A percentile compares a stretch with the other conserved stretches of the same genome.
These are phyloP conservation scores for Wasmannia auropunctata DNA, from an alignment of 1,140 invertebrate genomes.

Conservation along the genomic window DNA sequence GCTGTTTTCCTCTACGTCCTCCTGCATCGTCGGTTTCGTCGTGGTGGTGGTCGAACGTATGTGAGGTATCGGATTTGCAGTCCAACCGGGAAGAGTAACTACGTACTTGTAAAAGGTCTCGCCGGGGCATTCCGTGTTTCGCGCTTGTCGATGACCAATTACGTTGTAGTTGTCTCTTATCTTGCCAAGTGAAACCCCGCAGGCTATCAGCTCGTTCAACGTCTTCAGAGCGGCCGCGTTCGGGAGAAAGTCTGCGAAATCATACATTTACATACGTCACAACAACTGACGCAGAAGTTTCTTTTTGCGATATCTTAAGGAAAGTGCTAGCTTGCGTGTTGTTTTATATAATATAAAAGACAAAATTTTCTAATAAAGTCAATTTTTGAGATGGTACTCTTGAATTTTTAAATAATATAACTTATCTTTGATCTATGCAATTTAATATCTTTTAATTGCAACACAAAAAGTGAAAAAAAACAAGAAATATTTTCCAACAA, in stretches of 20 bases:
- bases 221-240: constrained; percentile 82
- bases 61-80: constrained; percentile 63
- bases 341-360: neutral
- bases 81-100: constrained; percentile 84
- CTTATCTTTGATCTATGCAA: neutral
- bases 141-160: constrained; percentile 85
- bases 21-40: neutral
- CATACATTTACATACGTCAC: neutral
- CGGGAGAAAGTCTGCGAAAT: constrained; percentile 83
- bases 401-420: neutral
- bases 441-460: neutral
- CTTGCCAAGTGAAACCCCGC: constrained; percentile 81
- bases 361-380: neutral
- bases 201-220: constrained; percentile 81
- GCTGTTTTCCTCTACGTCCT: neutral
- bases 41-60: neutral
- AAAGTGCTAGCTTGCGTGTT: neutral
- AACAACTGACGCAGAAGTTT: neutral
- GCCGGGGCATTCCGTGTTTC: constrained; percentile 84
- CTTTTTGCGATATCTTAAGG: neutral
- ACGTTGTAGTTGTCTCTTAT: constrained; percentile 81
- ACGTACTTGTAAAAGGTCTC: constrained; percentile 85
- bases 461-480: neutral
- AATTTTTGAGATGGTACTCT: neutral
- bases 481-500: neutral